A percentile compares a stretch with the other conserved stretches of the same genome.
phyloP scores from a whole-genome alignment of 2,888 invertebrate genomes.

The Sphaerophoria taeniata region DNA sequence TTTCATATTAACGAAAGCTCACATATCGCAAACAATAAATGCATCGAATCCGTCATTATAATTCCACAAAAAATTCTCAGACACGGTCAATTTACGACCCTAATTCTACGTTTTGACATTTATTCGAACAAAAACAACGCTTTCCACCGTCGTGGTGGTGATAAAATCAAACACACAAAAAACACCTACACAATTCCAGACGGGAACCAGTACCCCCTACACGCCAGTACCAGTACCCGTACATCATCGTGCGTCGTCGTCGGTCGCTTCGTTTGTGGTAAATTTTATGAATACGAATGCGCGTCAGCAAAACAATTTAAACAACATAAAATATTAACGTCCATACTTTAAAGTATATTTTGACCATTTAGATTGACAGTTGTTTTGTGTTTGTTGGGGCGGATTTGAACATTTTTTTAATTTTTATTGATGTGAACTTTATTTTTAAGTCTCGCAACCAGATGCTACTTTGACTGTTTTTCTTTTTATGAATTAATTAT shows the following conservation, averaged over 20 bases:
- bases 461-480: constrained; percentile 29
- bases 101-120: constrained; percentile 49
- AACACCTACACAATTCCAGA: constrained; percentile 1
- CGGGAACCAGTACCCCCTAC: not conserved
- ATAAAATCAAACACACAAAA: constrained; percentile 45
- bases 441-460: too few relatives aligned
- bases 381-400: constrained; percentile 29
- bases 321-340: constrained; percentile 42
- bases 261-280: too few relatives aligned
- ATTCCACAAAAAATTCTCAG: constrained; percentile 33
- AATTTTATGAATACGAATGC: constrained; percentile 31
- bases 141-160: not conserved
- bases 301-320: constrained; percentile 66
- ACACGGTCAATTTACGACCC: constrained; percentile 64
- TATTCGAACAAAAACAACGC: constrained; percentile 6
- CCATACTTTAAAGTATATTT: constrained; percentile 17
- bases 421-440: too few relatives aligned
- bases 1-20: too few relatives aligned
- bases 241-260: not conserved
- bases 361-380: constrained; percentile 58
- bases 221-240: not conserved
- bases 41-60: constrained; percentile 16
- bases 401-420: constrained; percentile 39
- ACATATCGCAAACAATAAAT: constrained; percentile 40
- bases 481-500: not conserved